A percentile compares a stretch with the other conserved stretches of the same genome.
phyloP scores from a whole-genome alignment of 2,888 invertebrate species.

The Liodrosophila aerea region DNA sequence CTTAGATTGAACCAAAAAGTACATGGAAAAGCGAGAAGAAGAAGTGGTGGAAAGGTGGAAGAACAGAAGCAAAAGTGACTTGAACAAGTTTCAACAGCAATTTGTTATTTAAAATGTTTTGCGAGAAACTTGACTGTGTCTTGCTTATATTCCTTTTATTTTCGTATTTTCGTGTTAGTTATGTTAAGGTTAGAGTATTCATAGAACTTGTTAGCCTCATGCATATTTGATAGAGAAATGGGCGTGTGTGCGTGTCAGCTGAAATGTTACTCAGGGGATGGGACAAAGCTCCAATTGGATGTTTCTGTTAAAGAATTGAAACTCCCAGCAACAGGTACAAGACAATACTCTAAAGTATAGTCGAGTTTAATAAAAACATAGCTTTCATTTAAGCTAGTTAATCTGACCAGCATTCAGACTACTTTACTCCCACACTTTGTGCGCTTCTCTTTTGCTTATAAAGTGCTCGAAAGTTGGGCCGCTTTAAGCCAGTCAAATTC shows the following conservation, averaged over 20 bases:
- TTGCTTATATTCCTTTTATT: not conserved
- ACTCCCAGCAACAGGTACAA: constrained; percentile 34
- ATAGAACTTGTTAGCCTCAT: constrained; percentile 9
- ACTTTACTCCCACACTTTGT: not conserved
- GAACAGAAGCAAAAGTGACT: constrained; percentile 6
- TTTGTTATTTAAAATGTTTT: constrained; percentile 34
- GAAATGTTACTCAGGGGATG: constrained; percentile 29
- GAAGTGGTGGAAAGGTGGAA: not conserved
- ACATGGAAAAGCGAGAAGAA: not conserved
- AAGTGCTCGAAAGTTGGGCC: constrained; percentile 11
- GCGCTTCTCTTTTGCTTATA: constrained; percentile 12
- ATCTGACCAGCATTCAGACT: not conserved
- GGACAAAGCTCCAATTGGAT: constrained; percentile 33
- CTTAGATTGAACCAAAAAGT: constrained; percentile 13
- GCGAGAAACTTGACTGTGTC: constrained; percentile 11
- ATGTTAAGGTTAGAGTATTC: not conserved
- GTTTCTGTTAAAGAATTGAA: constrained; percentile 30
- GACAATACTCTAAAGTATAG: constrained; percentile 28
- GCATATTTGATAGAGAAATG: constrained; percentile 21
- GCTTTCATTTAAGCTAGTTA: constrained; percentile 13
- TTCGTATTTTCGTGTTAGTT: constrained; percentile 2
- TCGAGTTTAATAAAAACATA: constrained; percentile 46
- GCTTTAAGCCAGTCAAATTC: constrained; percentile 29
- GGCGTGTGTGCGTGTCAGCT: constrained; percentile 20
- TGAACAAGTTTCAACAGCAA: constrained; percentile 27